These are phyloP conservation scores for Xenopus tropicalis DNA, from an alignment of 2,113 vertebrate genomes.

Conservation along the genomic window UCB_Xtro_10.0 CM004444.2:45859001-45859500, in stretches of 20 bases:
- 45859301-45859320: conserved; percentile 15
- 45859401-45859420: conserved; percentile 8
- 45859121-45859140: too few species aligned
- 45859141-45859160: too few species aligned
- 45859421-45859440: conserved; percentile 17
- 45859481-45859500: background rate
- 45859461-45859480: background rate
- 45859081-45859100: too few species aligned
- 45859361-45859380: conserved; percentile 20
- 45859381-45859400: conserved; percentile 16
- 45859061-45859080: too few species aligned
- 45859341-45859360: conserved; percentile 27
- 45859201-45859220: too few species aligned
- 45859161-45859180: too few species aligned
- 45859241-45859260: background rate
- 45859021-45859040: too few species aligned
- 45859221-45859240: too few species aligned
- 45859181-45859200: too few species aligned
- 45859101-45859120: too few species aligned
- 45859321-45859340: conserved; percentile 15
- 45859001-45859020: too few species aligned
- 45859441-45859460: background rate
- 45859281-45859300: conserved; percentile 12
- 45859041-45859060: too few species aligned
- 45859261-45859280: background rate